phyloP scores from a whole-genome alignment of 2,888 invertebrate genomes.

The Amblyjoppa proteus region DNA sequence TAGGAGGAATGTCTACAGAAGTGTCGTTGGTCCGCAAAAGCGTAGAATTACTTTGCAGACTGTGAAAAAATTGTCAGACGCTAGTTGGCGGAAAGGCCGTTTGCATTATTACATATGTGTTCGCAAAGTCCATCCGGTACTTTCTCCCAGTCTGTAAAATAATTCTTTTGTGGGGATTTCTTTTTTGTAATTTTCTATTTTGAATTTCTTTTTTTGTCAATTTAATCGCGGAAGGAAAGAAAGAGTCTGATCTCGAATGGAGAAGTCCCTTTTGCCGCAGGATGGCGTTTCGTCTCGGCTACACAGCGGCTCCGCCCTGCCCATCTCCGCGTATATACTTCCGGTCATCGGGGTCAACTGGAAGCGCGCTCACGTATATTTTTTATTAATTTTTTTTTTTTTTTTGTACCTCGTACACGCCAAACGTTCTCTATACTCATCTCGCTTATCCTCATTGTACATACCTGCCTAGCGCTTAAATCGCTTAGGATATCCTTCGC shows the following conservation, averaged over 20 bases:
- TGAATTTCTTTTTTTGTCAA: not conserved
- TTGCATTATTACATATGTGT: not conserved
- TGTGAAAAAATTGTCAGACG: too few relatives aligned
- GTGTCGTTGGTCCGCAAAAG: too few relatives aligned
- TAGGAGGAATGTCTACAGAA: too few relatives aligned
- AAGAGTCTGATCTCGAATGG: not conserved
- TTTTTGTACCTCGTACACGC: not conserved
- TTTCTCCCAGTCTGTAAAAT: not conserved
- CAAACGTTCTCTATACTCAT: not conserved
- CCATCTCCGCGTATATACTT: constrained; percentile 70
- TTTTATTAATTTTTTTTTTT: not conserved
- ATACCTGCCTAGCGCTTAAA: not conserved
- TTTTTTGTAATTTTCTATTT: too few relatives aligned
- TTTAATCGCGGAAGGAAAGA: not conserved
- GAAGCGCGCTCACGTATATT: constrained; percentile 53
- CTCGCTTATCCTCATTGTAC: constrained; percentile 39
- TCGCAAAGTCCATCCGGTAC: not conserved
- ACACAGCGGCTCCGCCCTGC: not conserved
- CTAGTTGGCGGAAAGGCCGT: too few relatives aligned
- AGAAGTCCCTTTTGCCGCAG: not conserved
- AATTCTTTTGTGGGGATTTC: not conserved
- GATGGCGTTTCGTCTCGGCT: not conserved
- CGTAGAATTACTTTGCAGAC: too few relatives aligned
- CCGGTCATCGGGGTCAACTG: constrained; percentile 74
- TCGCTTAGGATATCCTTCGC: constrained; percentile 17